Evolutionary conservation across 2,888 invertebrate genomes (phyloP), one percentile per base, ranked within the genome.

Genomic region (Odontocerum albicorne): DNA sequence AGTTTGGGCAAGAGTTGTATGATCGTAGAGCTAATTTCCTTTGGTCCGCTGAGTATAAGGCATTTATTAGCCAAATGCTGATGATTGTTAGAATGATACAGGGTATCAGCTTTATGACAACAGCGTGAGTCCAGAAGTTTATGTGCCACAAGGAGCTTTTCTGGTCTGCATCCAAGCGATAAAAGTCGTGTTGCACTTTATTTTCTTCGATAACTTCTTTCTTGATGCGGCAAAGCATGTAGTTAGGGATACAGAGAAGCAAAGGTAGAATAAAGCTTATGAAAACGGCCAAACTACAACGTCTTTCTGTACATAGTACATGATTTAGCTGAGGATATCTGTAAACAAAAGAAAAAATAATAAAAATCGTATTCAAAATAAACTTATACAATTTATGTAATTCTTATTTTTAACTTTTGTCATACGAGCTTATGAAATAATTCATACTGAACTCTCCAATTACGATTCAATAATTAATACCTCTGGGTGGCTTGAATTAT

Each of bases 171-270:
- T 82, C 78, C 57, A 70, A 79, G 66, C 77, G 75, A 65, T 78
- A 77, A 4, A 76, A 66, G 44, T 74, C 70, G 69, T 74, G 0
- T 72, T 31, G 74, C 0, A 75, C 74, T 0, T 71, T 72, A 8
- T 81, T 73, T 64, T 84, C 83, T 3, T 72, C 64, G 2, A 84
- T 71, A 1, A 73, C 66, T 4, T 79, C 77, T 2, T 77, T 80
- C 64, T 76, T 75, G 19, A 78, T 73, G 61, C 73, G 73, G 61
- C 74, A 79, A 46, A 74, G 86, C 70, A 92, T 80, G 68, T 87
- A 92, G 44, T 90, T 89, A 1, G 95, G 95, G 51, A 89, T 82
- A 70, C 93, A 94, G 15, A 93, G 81, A 49, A 93, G 73, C 0
- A 90, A 82, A 2, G 93, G 90, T 10, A 88, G 75, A 47, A 90